phyloP scores from a whole-genome alignment of 2,888 invertebrate species.

The Marronus borbonicus region DNA sequence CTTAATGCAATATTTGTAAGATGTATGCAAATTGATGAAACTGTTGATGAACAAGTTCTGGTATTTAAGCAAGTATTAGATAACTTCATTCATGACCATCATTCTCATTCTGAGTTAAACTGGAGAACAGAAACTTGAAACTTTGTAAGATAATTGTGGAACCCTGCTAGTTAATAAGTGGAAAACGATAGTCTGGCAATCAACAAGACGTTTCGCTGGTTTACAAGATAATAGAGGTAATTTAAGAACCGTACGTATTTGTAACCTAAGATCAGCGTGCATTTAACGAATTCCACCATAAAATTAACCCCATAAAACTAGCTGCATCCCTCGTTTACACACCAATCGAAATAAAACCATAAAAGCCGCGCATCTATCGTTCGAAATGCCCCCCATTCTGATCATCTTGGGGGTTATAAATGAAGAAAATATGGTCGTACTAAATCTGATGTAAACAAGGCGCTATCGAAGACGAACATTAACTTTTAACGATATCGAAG shows the following conservation, averaged over 20 bases:
- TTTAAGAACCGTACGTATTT: not conserved
- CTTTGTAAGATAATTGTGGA: too few species aligned
- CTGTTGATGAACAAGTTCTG: too few species aligned
- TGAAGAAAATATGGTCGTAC: constrained; percentile 33
- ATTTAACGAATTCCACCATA: not conserved
- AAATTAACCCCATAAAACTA: constrained; percentile 5
- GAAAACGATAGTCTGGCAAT: too few species aligned
- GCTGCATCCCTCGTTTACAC: constrained; percentile 2
- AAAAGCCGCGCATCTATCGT: not conserved
- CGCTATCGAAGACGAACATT: constrained; percentile 54
- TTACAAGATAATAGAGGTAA: not conserved
- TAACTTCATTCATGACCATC: too few species aligned
- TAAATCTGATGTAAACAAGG: constrained; percentile 52
- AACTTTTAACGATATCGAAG: constrained; percentile 57
- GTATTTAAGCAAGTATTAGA: too few species aligned
- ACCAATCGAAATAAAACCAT: not conserved
- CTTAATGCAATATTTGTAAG: too few species aligned
- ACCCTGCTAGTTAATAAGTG: too few species aligned
- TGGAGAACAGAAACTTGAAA: too few species aligned
- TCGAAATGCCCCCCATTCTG: not conserved
- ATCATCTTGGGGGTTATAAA: constrained; percentile 17
- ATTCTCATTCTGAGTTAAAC: too few species aligned
- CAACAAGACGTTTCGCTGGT: too few species aligned
- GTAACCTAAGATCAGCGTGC: not conserved
- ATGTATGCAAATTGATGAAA: too few species aligned